Base-by-base conservation (phyloP, 2,113 vertebrate genomes). In the Cichladusa arquata region DNA sequence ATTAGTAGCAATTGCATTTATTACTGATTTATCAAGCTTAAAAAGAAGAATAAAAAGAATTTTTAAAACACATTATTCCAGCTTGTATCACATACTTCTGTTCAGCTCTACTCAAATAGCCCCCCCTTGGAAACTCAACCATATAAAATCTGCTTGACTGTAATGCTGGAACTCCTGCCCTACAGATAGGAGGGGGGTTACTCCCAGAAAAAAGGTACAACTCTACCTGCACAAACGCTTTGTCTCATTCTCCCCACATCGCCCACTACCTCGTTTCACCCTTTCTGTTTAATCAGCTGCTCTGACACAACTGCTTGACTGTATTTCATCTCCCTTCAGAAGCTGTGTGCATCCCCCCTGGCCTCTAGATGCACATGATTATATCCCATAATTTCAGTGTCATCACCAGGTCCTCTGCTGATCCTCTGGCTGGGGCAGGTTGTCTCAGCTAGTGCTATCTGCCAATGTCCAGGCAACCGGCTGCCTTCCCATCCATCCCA, bases 11-110 rank as follows among this genome's bases (percentile, higher is more conserved):
- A 99, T 99, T 58, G 80, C 98, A 12, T 88, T 98, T 96, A 99
- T 99, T 23, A 99, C 98, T 18, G 97, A 97, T 92, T 99, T 99
- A 97, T 99, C 99, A 96, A 99, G 97, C 99, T 99, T 73, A 11
- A 84, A 93, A 94, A 91, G 33, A 26, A 48, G 19, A 19, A 47
- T 14, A 45, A 69, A 6, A 51, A 19, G 2, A 38, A 40, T 34
- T 62, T 47, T 2, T 0, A 20, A n/a, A 50, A 45, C 16, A 0
- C 8, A 19, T 93, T 83, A 86, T 45, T 90, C 31, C 23, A 61
- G 11, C 8, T 81, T 64, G 6, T 19, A 48, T 29, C 62, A 53
- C 18, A 54, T 17, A 24, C 3, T 74, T 86, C 40, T 85, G 12
- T 62, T 81, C 69, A 88, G 9, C 26, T 77, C 16, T 80, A 22